phyloP scores from a whole-genome alignment of 2,113 vertebrate species.

The Corvus cornix region DNA sequence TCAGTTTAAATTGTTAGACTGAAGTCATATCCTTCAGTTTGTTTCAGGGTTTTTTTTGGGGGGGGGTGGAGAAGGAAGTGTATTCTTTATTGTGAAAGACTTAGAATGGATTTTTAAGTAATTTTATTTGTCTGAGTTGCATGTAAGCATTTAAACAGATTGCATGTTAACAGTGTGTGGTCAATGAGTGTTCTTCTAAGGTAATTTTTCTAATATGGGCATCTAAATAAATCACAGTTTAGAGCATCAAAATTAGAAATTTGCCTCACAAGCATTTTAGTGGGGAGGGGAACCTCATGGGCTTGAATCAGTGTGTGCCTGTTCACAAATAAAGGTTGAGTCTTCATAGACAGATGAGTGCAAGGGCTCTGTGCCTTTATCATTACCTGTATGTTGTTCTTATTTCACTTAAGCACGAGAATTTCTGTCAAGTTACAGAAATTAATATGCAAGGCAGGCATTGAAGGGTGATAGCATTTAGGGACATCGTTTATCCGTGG shows the following conservation, averaged over 20 bases:
- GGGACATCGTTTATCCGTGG: accelerated
- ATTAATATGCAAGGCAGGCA: neutral
- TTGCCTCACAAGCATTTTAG: neutral
- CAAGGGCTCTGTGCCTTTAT: neutral
- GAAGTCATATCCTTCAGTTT: neutral
- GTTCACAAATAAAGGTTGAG: neutral
- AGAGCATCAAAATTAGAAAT: neutral
- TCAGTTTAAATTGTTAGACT: neutral
- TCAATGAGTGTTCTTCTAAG: neutral
- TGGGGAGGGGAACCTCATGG: neutral
- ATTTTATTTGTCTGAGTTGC: neutral
- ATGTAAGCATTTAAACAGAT: neutral
- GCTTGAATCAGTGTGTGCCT: neutral
- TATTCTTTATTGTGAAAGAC: neutral
- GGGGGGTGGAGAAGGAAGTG: accelerated
- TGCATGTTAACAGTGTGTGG: neutral
- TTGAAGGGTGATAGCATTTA: neutral
- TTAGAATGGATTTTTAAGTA: neutral
- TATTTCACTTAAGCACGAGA: neutral
- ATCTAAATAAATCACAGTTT: neutral
- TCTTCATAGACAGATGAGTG: neutral
- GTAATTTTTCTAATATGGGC: neutral
- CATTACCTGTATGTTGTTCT: neutral
- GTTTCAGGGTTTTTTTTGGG: too few relatives aligned
- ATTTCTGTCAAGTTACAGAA: neutral